Evolutionary conservation across 1,140 invertebrate genomes (phyloP), one percentile per base, ranked within the genome.

Genomic region (Rhynchophorus ferrugineus): DNA sequence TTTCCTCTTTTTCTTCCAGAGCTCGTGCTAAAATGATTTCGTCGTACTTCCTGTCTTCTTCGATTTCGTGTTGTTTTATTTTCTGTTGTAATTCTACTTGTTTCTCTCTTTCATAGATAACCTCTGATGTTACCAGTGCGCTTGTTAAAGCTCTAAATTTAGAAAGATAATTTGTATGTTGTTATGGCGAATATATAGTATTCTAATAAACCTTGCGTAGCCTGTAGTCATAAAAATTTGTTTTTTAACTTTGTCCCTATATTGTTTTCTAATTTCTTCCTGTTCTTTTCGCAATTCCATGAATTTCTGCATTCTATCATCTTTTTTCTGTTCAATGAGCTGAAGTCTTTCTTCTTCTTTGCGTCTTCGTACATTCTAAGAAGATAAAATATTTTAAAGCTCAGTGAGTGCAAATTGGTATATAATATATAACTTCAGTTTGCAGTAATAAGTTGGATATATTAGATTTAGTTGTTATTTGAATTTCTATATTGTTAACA

Each of bases 261-360:
- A 64, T 20, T 60, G 44, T 34, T 57, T 56, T 16, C 60, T 21
- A 9, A 63, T 59, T 29, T 54, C 57, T 21, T 63, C 62, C 43
- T 64, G 64, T 47, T 63, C 62, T 41, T 57, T 57, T 3, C 55
- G 36, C 16, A 66, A 16, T 48, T 51, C 50, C 13, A 56, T 48
- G 44, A 49, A 66, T 19, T 49, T 59, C 33, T 53, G 22, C 20
- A 55, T 50, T 33, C 58, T 56, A 11, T 63, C 58, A 9, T 61
- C 55, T 56, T 63, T 56, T 14, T 53, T 47, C 19, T 63, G 37
- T 44, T 54, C 56, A 11, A 61, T 47, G 9, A 45, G 18, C n/a
- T 47, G 29, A 18, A 45, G 22, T 1, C 57, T 47, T 47, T 64
- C 59, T 38, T 64, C 58, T 36, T 60, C 58, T 58, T 64, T 64